Evolutionary conservation across 2,888 invertebrate genomes (phyloP).

Genomic region (Beris morrisii): DNA sequence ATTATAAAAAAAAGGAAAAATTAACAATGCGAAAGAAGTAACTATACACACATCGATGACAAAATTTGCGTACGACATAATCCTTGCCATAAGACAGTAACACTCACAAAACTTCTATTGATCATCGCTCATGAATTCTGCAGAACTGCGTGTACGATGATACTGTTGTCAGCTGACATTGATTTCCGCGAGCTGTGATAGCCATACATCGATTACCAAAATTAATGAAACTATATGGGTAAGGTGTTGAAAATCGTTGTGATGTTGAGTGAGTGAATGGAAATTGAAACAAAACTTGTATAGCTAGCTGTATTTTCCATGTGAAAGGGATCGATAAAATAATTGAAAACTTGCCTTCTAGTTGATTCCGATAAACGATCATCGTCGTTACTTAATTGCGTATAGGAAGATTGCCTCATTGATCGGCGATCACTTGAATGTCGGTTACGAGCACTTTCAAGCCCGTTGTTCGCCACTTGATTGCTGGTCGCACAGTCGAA

Average conservation of each 20-base stretch:
- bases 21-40: too few relatives aligned
- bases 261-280: constrained; percentile 4
- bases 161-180: constrained; percentile 28
- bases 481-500: constrained; percentile 1
- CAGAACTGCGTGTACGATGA: constrained; percentile 22
- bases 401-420: background rate
- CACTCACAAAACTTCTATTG: background rate
- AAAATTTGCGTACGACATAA: too few relatives aligned
- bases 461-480: background rate
- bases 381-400: constrained; percentile 16
- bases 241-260: background rate
- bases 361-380: constrained; percentile 27
- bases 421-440: background rate
- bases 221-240: background rate
- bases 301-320: background rate
- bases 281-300: background rate
- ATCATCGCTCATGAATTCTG: constrained; percentile 33
- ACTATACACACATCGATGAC: too few relatives aligned
- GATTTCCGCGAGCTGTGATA: constrained; percentile 32
- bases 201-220: constrained; percentile 30
- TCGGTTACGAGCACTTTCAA: background rate
- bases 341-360: constrained; percentile 22
- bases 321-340: background rate
- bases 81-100: too few relatives aligned
- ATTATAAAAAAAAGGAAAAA: too few relatives aligned